These are phyloP conservation scores for Hyperoplus immaculatus DNA, from an alignment of 2,797 vertebrate species.

Conservation along the genomic window DNA sequence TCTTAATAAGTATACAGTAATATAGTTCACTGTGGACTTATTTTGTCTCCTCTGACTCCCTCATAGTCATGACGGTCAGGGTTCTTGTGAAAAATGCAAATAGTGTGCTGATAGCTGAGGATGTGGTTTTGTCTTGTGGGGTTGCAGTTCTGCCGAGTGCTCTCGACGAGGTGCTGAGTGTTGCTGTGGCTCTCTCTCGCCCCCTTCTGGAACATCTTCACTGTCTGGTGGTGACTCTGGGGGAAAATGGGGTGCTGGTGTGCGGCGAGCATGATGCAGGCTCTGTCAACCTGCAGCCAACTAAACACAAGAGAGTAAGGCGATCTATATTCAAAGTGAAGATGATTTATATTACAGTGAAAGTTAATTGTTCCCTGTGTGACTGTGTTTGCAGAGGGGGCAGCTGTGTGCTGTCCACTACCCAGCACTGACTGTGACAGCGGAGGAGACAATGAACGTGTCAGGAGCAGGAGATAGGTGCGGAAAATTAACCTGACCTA, in stretches of 20 bases:
- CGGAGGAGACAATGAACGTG: slow-evolving; percentile 88
- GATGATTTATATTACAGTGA: not conserved
- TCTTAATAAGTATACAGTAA: not conserved
- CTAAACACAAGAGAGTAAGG: slow-evolving; percentile 69
- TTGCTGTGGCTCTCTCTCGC: slow-evolving; percentile 83
- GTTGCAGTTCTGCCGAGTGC: slow-evolving; percentile 81
- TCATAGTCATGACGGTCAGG: not conserved
- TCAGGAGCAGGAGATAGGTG: slow-evolving; percentile 95
- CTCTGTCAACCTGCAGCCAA: slow-evolving; percentile 81
- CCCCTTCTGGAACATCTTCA: slow-evolving; percentile 90
- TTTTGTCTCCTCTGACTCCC: not conserved
- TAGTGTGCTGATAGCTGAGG: slow-evolving; percentile 19
- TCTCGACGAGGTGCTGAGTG: slow-evolving; percentile 81
- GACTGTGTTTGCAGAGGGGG: slow-evolving; percentile 75
- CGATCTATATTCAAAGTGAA: slow-evolving; percentile 12
- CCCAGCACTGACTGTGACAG: slow-evolving; percentile 81
- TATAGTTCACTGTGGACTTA: not conserved
- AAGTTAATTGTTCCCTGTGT: not conserved
- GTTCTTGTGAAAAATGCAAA: slow-evolving; percentile 45
- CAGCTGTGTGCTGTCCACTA: slow-evolving; percentile 88
- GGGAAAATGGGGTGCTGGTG: slow-evolving; percentile 86
- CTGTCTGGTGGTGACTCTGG: slow-evolving; percentile 91
- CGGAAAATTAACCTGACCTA: slow-evolving; percentile 2
- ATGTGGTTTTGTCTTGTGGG: slow-evolving; percentile 43
- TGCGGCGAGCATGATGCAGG: slow-evolving; percentile 85